phyloP scores from a whole-genome alignment of 2,113 vertebrate genomes.

The Leptocoma aspasia region DNA sequence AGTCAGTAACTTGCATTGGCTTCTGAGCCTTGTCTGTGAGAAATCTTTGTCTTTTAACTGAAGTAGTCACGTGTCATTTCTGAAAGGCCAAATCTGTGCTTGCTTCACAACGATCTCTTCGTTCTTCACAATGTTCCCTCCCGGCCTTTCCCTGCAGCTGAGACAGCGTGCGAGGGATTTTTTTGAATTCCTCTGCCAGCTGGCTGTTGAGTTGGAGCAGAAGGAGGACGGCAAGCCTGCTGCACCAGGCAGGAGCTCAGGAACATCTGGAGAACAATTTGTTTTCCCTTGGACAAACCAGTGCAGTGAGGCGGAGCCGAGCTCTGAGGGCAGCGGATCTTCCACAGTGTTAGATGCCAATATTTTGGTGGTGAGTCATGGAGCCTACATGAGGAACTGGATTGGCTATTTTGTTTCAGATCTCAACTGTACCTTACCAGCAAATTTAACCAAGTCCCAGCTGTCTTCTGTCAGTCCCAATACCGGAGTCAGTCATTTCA shows the following conservation, averaged over 20 bases:
- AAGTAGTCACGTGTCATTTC: neutral
- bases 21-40: neutral
- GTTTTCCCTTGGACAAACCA: conserved; percentile 40
- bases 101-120: neutral
- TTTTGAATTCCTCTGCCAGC: conserved; percentile 83
- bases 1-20: neutral
- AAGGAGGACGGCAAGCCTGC: neutral
- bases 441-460: conserved; percentile 72
- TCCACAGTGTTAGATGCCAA: conserved; percentile 62
- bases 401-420: conserved; percentile 85
- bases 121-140: neutral
- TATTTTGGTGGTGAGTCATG: conserved; percentile 88
- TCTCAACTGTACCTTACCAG: conserved; percentile 78
- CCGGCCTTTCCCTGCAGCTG: conserved; percentile 72
- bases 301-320: neutral
- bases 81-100: neutral
- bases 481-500: conserved; percentile 89
- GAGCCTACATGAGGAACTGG: conserved; percentile 88
- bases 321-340: neutral
- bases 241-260: neutral
- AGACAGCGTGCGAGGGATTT: conserved; percentile 85
- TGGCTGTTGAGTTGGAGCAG: conserved; percentile 63
- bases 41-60: neutral
- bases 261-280: conserved; percentile 9
- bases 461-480: conserved; percentile 86